phyloP scores from a whole-genome alignment of 1,140 invertebrate species.

The Sycobia sp. region DNA sequence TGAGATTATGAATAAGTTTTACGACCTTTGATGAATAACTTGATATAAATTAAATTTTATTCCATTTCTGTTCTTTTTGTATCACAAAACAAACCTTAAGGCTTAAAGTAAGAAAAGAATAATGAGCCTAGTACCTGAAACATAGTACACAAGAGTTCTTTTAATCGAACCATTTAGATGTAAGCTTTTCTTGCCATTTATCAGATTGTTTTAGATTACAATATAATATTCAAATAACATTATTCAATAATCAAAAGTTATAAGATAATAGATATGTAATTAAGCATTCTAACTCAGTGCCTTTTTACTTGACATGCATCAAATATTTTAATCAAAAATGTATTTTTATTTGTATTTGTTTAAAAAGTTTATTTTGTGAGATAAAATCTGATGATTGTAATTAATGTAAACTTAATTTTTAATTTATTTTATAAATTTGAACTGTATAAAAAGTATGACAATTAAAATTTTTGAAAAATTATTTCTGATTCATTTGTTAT shows the following conservation, averaged over 20 bases:
- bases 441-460: conserved; percentile 6
- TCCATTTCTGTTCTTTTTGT: too few relatives aligned
- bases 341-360: conserved; percentile 16
- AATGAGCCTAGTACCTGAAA: conserved; percentile 44
- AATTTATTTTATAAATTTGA: not conserved
- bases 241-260: conserved; percentile 5
- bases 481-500: not conserved
- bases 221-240: too few relatives aligned
- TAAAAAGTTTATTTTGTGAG: conserved; percentile 10
- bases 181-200: conserved; percentile 33
- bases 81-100: conserved; percentile 17
- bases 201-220: too few relatives aligned
- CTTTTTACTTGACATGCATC: not conserved
- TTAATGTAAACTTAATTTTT: not conserved
- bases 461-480: not conserved
- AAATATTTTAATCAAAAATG: conserved; percentile 2
- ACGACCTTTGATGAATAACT: too few relatives aligned
- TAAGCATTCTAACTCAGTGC: conserved; percentile 15
- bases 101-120: conserved; percentile 39
- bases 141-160: conserved; percentile 40
- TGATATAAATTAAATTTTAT: too few relatives aligned
- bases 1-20: conserved; percentile 10
- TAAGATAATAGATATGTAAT: not conserved
- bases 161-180: conserved; percentile 29
- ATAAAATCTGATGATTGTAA: not conserved